Evolutionary conservation across 2,113 vertebrate species (phyloP), one percentile per base, ranked within the genome.

Genomic region (Pteronura brasiliensis): DNA sequence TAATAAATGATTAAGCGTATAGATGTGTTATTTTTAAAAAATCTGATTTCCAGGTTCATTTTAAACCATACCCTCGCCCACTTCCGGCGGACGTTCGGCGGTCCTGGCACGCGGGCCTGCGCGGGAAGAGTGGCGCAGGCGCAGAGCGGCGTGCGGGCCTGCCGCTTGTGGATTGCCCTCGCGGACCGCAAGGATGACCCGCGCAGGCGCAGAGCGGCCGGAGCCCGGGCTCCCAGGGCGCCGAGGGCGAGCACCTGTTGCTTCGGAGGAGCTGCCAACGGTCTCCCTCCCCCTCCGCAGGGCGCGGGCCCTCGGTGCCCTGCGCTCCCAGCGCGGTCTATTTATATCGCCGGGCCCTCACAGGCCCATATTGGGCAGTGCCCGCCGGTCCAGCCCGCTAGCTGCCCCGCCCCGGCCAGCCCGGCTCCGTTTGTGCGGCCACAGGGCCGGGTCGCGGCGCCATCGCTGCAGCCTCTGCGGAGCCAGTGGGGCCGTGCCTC

Each of bases 81-180:
- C 5, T 34, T 7, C 55, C 3, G 18, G n/a, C 1, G 1, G 3
- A 52, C 1, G 14, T 18, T 25, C 15, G 0, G 42, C 3, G 0
- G 1, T 31, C 57, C 13, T 0, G 10, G 49, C 74, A 23, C 17
- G 23, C 12, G 18, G 71, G 10, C 8, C 3, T 1, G 14, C 7
- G 42, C 55, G 81, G 88, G 69, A 77, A 65, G 27, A 34, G 31
- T 17, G 0, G 59, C 18, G 55, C 87, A 93, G 67, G 83, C 55
- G 63, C 90, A 67, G 18, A 36, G 25, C 3, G 1, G 74, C 17
- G 65, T 0, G 4, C 2, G 4, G 27, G 27, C 18, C 15, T 21
- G n/a, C 18, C 4, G n/a, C 9, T 2, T 21, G 57, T 42, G 20
- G 6, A 27, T 14, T 27, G 20, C 17, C 17, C 2, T 25, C 47